Evolutionary conservation across 2,113 vertebrate species (phyloP).

Genomic region (Hepsetus odoe): DNA sequence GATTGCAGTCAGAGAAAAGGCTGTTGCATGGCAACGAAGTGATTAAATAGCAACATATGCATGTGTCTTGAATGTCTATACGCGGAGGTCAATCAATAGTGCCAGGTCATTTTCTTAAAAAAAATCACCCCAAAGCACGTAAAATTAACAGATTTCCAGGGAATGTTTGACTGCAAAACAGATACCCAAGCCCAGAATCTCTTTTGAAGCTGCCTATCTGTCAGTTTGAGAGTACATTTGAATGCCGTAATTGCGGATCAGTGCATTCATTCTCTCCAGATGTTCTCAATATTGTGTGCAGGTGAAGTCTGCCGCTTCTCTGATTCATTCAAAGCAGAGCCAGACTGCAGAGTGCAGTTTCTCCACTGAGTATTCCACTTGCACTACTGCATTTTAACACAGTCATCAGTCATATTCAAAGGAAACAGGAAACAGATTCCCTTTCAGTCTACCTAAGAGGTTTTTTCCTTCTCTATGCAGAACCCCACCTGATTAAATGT

Average conservation of each 20-base stretch:
- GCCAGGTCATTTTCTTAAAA: not conserved
- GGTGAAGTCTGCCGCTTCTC: not conserved
- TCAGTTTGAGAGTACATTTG: slow-evolving; percentile 33
- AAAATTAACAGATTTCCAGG: not conserved
- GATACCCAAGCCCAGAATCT: slow-evolving; percentile 25
- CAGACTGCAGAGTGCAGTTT: not conserved
- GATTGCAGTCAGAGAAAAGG: slow-evolving; percentile 4
- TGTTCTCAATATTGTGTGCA: not conserved
- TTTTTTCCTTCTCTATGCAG: not conserved
- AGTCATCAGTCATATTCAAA: slow-evolving; percentile 32
- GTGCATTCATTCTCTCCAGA: not conserved
- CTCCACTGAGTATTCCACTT: not conserved
- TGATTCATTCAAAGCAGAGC: not conserved
- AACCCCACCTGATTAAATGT: no score
- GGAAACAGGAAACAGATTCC: not conserved
- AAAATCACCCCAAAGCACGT: not conserved
- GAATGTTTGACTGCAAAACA: slow-evolving; percentile 29
- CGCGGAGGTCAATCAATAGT: not conserved
- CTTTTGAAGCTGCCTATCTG: slow-evolving; percentile 7
- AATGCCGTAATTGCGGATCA: slow-evolving; percentile 26
- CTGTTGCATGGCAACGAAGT: slow-evolving; percentile 34
- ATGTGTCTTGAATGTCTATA: not conserved
- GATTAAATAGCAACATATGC: slow-evolving; percentile 32
- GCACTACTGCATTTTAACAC: not conserved
- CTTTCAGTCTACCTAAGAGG: not conserved